Conservation (phyloP, 1,140 invertebrate genomes). For the Sycophaga agraensis region DNA sequence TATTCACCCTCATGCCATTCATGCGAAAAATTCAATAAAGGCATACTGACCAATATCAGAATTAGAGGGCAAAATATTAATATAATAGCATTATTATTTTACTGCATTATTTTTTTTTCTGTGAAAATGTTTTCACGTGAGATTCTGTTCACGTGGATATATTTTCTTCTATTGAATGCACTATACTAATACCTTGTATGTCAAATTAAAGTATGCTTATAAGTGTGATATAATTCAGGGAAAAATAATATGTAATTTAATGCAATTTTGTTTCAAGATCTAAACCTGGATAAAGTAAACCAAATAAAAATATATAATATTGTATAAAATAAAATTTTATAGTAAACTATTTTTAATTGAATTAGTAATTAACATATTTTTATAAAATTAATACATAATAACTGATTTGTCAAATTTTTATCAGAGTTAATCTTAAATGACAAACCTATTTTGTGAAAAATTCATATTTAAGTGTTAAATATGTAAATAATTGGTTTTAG, state of each 20-base stretch:
- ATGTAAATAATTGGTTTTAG: too few species aligned
- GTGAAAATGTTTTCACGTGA: constrained; percentile 21
- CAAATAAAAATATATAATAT: too few species aligned
- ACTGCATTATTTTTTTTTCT: neutral
- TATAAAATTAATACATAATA: too few species aligned
- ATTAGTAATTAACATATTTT: too few species aligned
- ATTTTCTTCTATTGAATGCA: neutral
- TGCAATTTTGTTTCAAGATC: too few species aligned
- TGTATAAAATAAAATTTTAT: too few species aligned
- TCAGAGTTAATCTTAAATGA: too few species aligned
- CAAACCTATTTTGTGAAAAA: too few species aligned
- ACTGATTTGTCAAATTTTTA: too few species aligned
- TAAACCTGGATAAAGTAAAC: too few species aligned
- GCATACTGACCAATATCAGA: constrained; percentile 41
- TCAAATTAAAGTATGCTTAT: neutral
- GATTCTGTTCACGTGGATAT: constrained; percentile 22
- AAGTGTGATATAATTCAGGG: neutral
- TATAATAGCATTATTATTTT: constrained; percentile 47
- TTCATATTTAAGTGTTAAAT: too few species aligned
- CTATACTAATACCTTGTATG: neutral
- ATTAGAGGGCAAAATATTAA: constrained; percentile 60
- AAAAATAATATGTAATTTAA: neutral
- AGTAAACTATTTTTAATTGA: too few species aligned
- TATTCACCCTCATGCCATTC: constrained; percentile 37
- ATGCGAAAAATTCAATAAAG: constrained; percentile 40